Base-by-base conservation (phyloP, 2,888 invertebrate species). In the Nemotelus pantherinus region DNA sequence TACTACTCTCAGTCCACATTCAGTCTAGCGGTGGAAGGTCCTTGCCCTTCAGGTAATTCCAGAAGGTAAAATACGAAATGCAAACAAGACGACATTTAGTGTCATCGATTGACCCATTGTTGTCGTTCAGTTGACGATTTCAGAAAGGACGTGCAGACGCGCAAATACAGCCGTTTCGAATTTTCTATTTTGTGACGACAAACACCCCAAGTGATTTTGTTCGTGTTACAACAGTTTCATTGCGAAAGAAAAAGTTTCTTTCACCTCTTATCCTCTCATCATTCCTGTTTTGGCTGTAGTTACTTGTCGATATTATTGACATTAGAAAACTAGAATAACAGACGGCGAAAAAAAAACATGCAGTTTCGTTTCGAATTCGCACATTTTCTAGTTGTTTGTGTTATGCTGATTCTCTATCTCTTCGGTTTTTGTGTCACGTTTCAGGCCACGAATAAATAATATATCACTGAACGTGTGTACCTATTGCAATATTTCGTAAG, bases 21-120 rank as follows among this genome's bases (percentile, higher is more conserved):
- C 25, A 39, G 60, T 60, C 39, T 70, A 55, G 44, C 50, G 67
- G 67, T 25, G 57, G 9, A 48, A 60, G 74, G 74, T 74, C 74
- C 63, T 74, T 74, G 74, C 74, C 74, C 74, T 70, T 74, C 74
- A 74, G 74, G 74, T 74, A 74, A 74, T 74, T 74, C 74, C 63
- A 74, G 74, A 63, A 63, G 74, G 74, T 63, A 74, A 74, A 63
- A 74, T 41, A n/a, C 60, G 74, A 74, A 74, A 74, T 74, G 74
- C 74, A 60, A 74, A 60, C 74, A 60, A 60, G 63, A 63, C 60
- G 72, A 48, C 60, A 50, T 60, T 63, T 74, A 60, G 50, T 63
- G 74, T 74, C 74, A 74, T 63, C 74, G 63, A 74, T 74, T 74
- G 60, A 63, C 74, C 74, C 48, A 74, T 74, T 60, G 74, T 74